Evolutionary conservation across 2,888 invertebrate genomes (phyloP), one percentile per base, ranked within the genome.

Genomic region (Yponomeuta evonymella): DNA sequence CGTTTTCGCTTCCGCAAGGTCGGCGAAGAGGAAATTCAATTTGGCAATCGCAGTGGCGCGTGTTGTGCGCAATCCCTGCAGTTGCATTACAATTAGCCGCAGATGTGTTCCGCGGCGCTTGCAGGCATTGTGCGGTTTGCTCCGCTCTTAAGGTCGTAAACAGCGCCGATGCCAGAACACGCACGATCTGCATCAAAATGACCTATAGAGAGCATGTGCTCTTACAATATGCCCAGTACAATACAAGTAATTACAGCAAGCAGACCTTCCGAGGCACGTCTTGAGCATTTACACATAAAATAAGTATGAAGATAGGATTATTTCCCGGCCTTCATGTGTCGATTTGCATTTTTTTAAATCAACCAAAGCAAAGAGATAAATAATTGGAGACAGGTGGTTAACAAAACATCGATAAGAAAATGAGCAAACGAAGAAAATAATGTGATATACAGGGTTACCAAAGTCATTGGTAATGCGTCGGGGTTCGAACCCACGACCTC

Each of bases 141-240:
- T 71, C 72, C 72, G 71, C 70, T 73, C 70, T 70, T 75, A 77
- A 80, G 80, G 80, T 76, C 79, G 75, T 72, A 74, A 73, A 73
- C 73, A 72, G 71, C 72, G 71, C 66, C 72, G 74, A 69, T 74
- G 79, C 74, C 76, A 74, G 71, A 76, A 77, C 77, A 77, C 77
- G 79, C 75, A 78, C 81, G 67, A 84, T 87, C 83, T 85, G 81
- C 85, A 86, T 86, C 80, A 81, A 78, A 87, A 86, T 83, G 77
- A 78, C 72, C 72, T 74, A 68, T 68, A 68, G 43, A 36, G 67
- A 33, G 43, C 67, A 33, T 3, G 11, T 12, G 65, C 36, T 23
- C 23, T 5, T 67, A 33, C n/a, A 58, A 58, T 58, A 58, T 15
- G 51, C 51, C 15, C 15, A 58, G 1, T 58, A 58, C 51, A 58